Base-by-base conservation (phyloP, 2,888 invertebrate genomes). In the Reticulitermes lucifugus region DNA sequence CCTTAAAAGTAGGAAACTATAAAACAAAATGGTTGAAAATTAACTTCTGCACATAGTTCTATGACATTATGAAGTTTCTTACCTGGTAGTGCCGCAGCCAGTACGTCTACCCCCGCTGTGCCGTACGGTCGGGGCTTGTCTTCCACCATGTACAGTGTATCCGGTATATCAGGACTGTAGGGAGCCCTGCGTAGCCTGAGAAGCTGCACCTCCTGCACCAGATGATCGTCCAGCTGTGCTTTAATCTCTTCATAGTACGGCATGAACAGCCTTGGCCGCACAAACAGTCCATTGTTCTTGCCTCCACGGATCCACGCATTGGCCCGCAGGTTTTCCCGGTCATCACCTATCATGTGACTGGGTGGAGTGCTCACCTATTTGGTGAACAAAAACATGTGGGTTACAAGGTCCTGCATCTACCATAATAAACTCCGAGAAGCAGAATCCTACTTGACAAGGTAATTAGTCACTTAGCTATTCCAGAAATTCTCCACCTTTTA, bases 191-290 rank as follows among this genome's bases (percentile, higher is more conserved):
- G 92, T 89, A 96, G 93, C 51, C 96, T 93, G 87, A 95, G 92
- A 88, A 94, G 90, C 89, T 95, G 95, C 77, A 94, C 94, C 90
- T 96, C 95, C 89, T 96, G 96, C 83, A 96, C 94, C 89, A 96
- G 92, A 89, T 96, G 96, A 90, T 97, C 97, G 90, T 97, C 97
- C 83, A 98, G 93, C 88, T 97, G 91, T 84, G 95, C 94, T 93
- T 98, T 98, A 21, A 97, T 94, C 92, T 98, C 98, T 90, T 98
- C 98, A 88, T 97, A 96, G 90, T 98, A 98, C 70, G 98, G 98
- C 93, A 97, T 95, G 91, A 98, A 99, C 87, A 98, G 94, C 77
- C 99, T 93, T 83, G 98, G 98, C 88, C 97, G 94, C 10, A 97
- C 95, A 90, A 94, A 95, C 21, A 96, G 91, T 85, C 96, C 96